Evolutionary conservation across 2,888 invertebrate genomes (phyloP).

Genomic region (Patella depressa): DNA sequence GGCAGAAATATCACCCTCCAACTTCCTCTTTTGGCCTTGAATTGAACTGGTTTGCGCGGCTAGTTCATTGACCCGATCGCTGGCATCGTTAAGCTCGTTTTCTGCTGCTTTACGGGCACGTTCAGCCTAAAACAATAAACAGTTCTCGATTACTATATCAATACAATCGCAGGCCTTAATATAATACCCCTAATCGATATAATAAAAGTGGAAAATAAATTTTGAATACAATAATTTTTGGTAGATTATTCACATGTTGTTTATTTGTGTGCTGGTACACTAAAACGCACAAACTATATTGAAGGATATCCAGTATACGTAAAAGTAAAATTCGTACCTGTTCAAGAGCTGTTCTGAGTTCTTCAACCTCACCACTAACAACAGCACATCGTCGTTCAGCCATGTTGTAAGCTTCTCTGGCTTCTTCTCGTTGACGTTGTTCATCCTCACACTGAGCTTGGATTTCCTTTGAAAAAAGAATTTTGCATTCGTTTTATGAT

Average conservation of each 20-base stretch:
- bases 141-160: no score
- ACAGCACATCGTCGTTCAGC: constrained; percentile 97
- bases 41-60: constrained; percentile 92
- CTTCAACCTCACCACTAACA: constrained; percentile 97
- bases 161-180: no score
- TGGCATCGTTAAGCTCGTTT: background rate
- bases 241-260: no score
- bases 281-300: no score
- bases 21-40: constrained; percentile 97
- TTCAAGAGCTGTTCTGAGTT: constrained; percentile 94
- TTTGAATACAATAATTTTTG: no score
- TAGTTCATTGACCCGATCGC: constrained; percentile 79
- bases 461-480: constrained; percentile 75
- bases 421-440: constrained; percentile 96
- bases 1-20: constrained; percentile 92
- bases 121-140: background rate
- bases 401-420: constrained; percentile 96
- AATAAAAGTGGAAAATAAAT: no score
- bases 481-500: no score
- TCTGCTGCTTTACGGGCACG: background rate
- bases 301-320: no score
- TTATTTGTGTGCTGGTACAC: no score
- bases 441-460: constrained; percentile 97
- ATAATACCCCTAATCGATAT: no score
- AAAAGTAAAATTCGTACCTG: constrained; percentile 28